Percentiles rank a stretch among this genome's conserved stretches.
Evolutionary conservation across 2,113 vertebrate genomes (phyloP).

Genomic region (Tachysurus fulvidraco): DNA sequence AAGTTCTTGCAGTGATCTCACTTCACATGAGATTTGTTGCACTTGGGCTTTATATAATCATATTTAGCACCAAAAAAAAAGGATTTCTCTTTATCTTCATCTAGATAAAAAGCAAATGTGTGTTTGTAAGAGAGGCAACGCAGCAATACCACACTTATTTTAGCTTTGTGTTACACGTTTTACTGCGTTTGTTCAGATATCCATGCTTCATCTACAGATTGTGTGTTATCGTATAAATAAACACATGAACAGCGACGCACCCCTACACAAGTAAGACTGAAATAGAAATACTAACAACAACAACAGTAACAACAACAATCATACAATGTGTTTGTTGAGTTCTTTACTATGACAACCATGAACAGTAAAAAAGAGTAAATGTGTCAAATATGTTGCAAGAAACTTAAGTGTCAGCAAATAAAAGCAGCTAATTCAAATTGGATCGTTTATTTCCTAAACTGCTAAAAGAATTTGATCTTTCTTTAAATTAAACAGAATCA

Average conservation of each 20-base stretch:
- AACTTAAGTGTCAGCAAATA: not conserved
- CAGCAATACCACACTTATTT: not conserved
- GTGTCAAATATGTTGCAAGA: not conserved
- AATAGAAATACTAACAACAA: not conserved
- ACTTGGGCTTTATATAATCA: not conserved
- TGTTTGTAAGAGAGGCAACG: not conserved
- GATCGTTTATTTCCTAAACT: not conserved
- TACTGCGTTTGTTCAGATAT: not conserved
- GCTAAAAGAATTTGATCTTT: not conserved
- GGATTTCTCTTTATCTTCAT: constrained; percentile 12
- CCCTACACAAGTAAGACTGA: not conserved
- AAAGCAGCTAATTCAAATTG: not conserved
- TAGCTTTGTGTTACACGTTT: not conserved
- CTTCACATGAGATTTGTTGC: not conserved
- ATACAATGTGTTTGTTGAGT: not conserved
- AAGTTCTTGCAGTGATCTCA: not conserved
- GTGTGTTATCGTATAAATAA: constrained; percentile 20
- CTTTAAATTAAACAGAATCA: not conserved
- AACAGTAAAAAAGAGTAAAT: not conserved
- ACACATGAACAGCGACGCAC: not conserved
- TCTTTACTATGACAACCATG: not conserved
- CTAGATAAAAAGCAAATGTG: constrained; percentile 6
- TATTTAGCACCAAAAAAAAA: not conserved
- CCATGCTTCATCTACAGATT: constrained; percentile 11
- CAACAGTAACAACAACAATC: not conserved